Evolutionary conservation across 30 jellyfish, hydroid and myxozoan genomes (phyloP).

Genomic region (Aurelia coerulea): DNA sequence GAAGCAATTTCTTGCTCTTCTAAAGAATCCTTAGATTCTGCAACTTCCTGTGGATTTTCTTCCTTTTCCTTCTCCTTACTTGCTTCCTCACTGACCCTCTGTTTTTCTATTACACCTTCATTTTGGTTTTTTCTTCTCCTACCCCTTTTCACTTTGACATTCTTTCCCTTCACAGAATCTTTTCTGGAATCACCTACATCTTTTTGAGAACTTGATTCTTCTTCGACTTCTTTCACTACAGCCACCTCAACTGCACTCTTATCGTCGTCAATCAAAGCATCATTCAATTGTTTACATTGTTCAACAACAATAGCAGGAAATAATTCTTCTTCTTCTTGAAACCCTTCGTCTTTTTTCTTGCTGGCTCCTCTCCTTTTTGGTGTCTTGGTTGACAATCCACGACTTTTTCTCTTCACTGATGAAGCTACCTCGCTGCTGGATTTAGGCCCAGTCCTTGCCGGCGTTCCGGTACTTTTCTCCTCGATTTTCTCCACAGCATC

Average conservation of each 20-base stretch:
- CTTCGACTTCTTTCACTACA: neutral
- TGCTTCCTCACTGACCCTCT: too few species aligned
- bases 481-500: neutral
- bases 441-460: neutral
- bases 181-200: neutral
- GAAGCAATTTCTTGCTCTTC: neutral
- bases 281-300: too few species aligned
- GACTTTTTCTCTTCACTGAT: neutral
- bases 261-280: too few species aligned
- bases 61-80: neutral
- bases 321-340: neutral
- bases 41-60: neutral
- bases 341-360: neutral
- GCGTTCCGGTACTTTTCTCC: neutral
- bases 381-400: neutral
- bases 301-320: too few species aligned
- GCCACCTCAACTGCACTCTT: neutral
- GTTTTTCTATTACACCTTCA: neutral
- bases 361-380: neutral
- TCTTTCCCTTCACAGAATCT: neutral
- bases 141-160: neutral
- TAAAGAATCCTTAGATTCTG: neutral
- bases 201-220: neutral
- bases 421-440: neutral
- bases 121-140: neutral